A percentile compares a stretch with the other conserved stretches of the same genome.
Evolutionary conservation across 2,888 invertebrate genomes (phyloP).

Genomic region (Nasonovia ribisnigri): DNA sequence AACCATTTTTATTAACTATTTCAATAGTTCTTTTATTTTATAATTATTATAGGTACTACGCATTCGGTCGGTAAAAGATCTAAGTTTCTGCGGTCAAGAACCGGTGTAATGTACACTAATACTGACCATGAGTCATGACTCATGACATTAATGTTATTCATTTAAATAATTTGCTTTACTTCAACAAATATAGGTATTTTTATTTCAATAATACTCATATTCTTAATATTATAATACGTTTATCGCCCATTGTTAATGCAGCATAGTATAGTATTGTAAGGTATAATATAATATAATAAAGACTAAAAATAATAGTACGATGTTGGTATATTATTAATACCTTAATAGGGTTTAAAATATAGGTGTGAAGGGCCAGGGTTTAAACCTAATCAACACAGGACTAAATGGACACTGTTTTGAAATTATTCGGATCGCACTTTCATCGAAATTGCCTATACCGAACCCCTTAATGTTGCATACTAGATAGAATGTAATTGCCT

Average conservation of each 20-base stretch:
- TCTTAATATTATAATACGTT: no score
- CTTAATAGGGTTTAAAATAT: background rate
- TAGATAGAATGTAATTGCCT: background rate
- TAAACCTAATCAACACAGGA: background rate
- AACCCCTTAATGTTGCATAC: background rate
- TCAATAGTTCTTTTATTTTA: background rate
- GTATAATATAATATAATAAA: background rate
- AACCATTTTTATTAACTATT: no score
- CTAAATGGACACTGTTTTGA: background rate
- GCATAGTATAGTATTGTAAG: no score
- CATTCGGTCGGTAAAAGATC: background rate
- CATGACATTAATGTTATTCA: no score
- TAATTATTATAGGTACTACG: background rate
- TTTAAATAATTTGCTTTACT: no score
- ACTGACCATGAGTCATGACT: background rate
- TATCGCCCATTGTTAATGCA: no score
- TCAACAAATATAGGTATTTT: no score
- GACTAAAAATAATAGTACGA: background rate
- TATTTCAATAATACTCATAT: no score
- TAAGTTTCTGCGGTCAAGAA: background rate
- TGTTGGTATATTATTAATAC: background rate
- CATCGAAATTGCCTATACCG: background rate
- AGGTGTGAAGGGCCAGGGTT: background rate
- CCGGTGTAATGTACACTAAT: background rate
- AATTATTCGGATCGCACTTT: background rate